Evolutionary conservation across 2,113 vertebrate species (phyloP).

Genomic region (Lophochroa leadbeateri): DNA sequence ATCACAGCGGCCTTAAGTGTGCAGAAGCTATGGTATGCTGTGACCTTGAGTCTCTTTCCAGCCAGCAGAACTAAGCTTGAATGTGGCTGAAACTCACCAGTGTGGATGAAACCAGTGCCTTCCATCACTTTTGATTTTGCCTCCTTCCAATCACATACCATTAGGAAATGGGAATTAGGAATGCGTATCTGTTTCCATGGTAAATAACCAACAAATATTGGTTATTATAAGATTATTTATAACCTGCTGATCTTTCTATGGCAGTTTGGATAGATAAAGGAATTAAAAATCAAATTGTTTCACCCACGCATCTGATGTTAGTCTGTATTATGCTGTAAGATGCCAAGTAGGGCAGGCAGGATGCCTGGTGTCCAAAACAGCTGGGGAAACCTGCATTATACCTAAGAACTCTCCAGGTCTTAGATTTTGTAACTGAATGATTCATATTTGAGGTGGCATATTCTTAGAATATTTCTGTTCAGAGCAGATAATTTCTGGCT

Average conservation of each 20-base stretch:
- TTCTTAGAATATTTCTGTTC: background rate
- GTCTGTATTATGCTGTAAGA: background rate
- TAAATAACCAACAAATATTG: background rate
- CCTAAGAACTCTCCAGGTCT: background rate
- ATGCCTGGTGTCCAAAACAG: background rate
- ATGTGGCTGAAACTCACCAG: background rate
- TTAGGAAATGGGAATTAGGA: background rate
- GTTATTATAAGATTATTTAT: background rate
- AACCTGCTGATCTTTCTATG: background rate
- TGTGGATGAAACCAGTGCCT: background rate
- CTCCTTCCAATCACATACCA: background rate
- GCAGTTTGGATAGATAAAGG: background rate
- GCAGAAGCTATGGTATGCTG: background rate
- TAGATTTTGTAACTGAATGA: background rate
- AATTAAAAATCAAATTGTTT: background rate
- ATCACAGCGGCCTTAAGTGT: accelerated
- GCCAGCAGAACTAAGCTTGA: background rate
- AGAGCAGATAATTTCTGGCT: background rate
- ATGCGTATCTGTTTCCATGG: background rate
- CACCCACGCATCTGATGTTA: background rate
- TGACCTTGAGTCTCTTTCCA: background rate
- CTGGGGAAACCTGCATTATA: background rate
- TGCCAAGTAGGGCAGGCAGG: background rate
- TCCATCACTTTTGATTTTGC: background rate
- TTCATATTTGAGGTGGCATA: background rate